Evolutionary conservation across 2,113 vertebrate species (phyloP), one percentile per base, ranked within the genome.

Genomic region (Psephotus haematonotus): DNA sequence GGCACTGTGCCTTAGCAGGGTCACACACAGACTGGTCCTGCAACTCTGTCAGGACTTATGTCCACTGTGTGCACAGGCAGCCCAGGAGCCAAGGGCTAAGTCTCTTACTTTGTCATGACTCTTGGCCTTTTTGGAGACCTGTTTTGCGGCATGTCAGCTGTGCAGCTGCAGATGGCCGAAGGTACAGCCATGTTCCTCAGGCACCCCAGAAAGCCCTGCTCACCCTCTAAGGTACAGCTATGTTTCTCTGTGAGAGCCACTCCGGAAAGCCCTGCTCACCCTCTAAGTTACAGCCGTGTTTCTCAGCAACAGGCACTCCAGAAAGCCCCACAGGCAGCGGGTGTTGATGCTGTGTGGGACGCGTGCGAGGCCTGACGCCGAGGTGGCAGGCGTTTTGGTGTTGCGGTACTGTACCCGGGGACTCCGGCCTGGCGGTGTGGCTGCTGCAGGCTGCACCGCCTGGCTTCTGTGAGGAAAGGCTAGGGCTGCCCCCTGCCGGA

Each of bases 351-450:
- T 9, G 2, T 10, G 25, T 37, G 92, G 67, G 62, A 1, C 3
- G 18, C 0, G 0, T 3, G 13, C 0, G 2, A 50, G 53, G 33
- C 13, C 9, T 28, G 18, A 31, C 0, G 1, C 22, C 0, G 0
- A 6, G 0, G 0, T 7, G 25, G 25, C 35, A n/a, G 60, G 27
- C 6, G 6, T 9, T 59, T n/a, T 17, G 25, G 10, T 3, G 5
- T 10, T 22, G 57, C 7, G 55, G 55, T 15, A 6, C 13, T 4
- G 9, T 27, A 31, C 7, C 3, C 1, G 24, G 18, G 8, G 7
- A 2, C 4, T 13, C 0, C 0, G 2, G 27, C 62, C 46, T 41
- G 59, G 25, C 9, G 6, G 52, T 22, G 18, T 3, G 33, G 15
- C 11, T 22, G 78, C 39, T 37, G 11, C 29, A 31, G 27, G 77